Percentiles rank a stretch among this genome's conserved stretches.
Evolutionary conservation across 2,113 vertebrate genomes (phyloP).

Genomic region (Rhizomys pruinosus): DNA sequence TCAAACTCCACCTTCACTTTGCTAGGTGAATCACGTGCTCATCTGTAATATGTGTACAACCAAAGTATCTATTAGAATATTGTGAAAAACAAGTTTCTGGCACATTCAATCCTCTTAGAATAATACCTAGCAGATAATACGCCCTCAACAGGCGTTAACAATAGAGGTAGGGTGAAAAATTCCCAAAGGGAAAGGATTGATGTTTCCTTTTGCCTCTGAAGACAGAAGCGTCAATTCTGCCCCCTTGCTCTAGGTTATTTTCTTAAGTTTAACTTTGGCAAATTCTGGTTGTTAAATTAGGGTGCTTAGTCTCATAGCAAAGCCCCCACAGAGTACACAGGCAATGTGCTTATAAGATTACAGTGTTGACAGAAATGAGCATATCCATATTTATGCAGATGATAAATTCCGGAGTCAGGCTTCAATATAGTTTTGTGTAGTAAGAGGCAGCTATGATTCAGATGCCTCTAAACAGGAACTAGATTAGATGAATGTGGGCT

Average conservation of each 20-base stretch:
- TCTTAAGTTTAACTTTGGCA: slow-evolving; percentile 12
- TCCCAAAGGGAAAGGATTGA: not conserved
- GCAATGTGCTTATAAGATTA: not conserved
- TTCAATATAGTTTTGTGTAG: not conserved
- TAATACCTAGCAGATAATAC: not conserved
- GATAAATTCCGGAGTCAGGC: not conserved
- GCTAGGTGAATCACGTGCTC: not conserved
- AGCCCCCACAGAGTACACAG: not conserved
- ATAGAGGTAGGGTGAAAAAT: not conserved
- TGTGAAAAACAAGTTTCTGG: not conserved
- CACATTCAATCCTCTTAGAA: slow-evolving; percentile 4
- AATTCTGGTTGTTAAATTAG: not conserved
- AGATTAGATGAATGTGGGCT: not conserved
- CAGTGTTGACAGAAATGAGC: not conserved
- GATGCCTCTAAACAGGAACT: not conserved
- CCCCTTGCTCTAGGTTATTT: not conserved
- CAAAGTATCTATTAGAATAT: not conserved
- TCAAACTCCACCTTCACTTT: not conserved
- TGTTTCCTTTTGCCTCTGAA: not conserved
- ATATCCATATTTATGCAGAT: not conserved
- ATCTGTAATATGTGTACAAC: not conserved
- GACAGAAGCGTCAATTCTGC: not conserved
- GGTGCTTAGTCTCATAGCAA: not conserved
- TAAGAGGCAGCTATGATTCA: not conserved
- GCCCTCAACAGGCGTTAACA: not conserved